phyloP scores from a whole-genome alignment of 2,888 invertebrate species.

The Panopea generosa region DNA sequence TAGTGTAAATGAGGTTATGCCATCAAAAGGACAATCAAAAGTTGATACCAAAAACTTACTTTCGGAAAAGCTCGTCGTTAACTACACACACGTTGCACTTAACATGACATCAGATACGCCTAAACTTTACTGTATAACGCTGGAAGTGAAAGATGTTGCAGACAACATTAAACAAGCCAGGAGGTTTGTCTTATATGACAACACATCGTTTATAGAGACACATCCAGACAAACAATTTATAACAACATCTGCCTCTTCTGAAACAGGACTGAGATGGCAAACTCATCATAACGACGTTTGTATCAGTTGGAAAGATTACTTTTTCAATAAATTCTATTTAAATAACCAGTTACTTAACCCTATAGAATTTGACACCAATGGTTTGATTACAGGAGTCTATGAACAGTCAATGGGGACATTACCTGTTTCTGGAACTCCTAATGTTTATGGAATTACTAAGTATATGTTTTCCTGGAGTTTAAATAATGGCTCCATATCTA shows the following conservation, averaged over 20 bases:
- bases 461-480: no score
- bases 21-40: not conserved
- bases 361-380: constrained; percentile 45
- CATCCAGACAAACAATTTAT: constrained; percentile 10
- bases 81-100: not conserved
- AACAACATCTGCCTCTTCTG: constrained; percentile 41
- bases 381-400: constrained; percentile 53
- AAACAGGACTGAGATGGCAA: constrained; percentile 61
- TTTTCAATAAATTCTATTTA: constrained; percentile 41
- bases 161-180: constrained; percentile 47
- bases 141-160: constrained; percentile 53
- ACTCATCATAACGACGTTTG: constrained; percentile 46
- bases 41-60: constrained; percentile 6
- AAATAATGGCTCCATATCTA: no score
- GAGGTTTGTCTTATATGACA: constrained; percentile 57
- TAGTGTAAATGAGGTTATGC: constrained; percentile 19
- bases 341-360: constrained; percentile 32
- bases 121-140: constrained; percentile 45
- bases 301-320: constrained; percentile 57
- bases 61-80: not conserved
- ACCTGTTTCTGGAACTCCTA: constrained; percentile 61
- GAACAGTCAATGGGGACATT: constrained; percentile 57
- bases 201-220: constrained; percentile 37
- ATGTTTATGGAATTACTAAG: no score
- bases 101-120: constrained; percentile 19